A percentile compares a stretch with the other conserved stretches of the same genome.
phyloP scores from a whole-genome alignment of 2,888 invertebrate genomes.

The Lasioglossum vierecki region DNA sequence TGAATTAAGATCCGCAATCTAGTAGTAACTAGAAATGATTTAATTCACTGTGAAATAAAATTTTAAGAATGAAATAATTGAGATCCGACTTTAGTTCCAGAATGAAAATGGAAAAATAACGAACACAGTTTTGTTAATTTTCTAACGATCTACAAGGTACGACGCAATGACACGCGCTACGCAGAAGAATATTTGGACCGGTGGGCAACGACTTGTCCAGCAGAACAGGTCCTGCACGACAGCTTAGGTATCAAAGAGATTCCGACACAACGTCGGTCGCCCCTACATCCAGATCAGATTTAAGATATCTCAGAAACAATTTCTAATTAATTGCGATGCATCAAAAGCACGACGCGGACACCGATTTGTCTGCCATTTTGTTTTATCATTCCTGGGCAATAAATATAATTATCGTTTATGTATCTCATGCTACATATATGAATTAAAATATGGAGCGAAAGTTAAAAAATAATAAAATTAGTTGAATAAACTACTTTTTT shows the following conservation, averaged over 20 bases:
- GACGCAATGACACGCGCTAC: slow-evolving; percentile 57
- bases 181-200: slow-evolving; percentile 65
- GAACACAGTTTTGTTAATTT: slow-evolving; percentile 1
- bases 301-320: slow-evolving; percentile 76
- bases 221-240: slow-evolving; percentile 77
- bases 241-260: slow-evolving; percentile 80
- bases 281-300: slow-evolving; percentile 70
- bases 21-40: neutral
- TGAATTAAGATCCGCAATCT: neutral
- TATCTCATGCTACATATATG: neutral
- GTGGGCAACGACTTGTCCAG: slow-evolving; percentile 57
- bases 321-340: slow-evolving; percentile 79
- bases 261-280: slow-evolving; percentile 71
- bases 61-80: neutral
- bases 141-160: slow-evolving; percentile 12
- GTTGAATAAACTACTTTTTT: too few relatives aligned
- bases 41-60: neutral
- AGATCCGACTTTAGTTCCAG: neutral
- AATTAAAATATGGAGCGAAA: neutral
- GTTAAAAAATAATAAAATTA: too few relatives aligned
- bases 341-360: slow-evolving; percentile 22
- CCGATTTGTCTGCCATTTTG: slow-evolving; percentile 3
- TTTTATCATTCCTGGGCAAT: neutral
- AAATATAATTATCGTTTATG: neutral
- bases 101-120: neutral